Evolutionary conservation across 2,888 invertebrate genomes (phyloP).

Genomic region (Acronicta psi): DNA sequence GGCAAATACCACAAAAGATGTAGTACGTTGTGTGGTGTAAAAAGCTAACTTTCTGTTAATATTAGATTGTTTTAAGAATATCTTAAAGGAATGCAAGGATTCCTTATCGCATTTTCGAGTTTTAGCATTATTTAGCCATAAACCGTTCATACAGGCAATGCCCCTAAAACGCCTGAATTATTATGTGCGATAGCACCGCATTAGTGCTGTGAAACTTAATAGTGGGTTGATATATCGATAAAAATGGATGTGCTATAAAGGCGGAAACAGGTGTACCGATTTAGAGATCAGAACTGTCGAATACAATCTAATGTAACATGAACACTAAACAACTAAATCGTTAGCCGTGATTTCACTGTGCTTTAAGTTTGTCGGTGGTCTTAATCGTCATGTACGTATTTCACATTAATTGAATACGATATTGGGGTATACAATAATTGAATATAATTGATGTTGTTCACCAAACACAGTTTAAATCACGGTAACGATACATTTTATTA

Average conservation of each 20-base stretch:
- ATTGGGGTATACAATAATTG: slow-evolving; percentile 41
- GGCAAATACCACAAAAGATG: neutral
- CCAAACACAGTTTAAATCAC: slow-evolving; percentile 68
- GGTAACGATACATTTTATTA: slow-evolving; percentile 77
- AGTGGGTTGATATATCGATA: slow-evolving; percentile 75
- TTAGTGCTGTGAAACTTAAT: slow-evolving; percentile 61
- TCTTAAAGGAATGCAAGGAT: neutral
- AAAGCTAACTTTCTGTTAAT: neutral
- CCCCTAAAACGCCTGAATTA: slow-evolving; percentile 23
- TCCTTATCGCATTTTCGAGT: neutral
- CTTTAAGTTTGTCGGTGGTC: slow-evolving; percentile 18
- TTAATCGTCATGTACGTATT: slow-evolving; percentile 11
- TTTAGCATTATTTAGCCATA: slow-evolving; percentile 14
- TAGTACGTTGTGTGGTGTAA: neutral
- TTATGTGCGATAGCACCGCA: slow-evolving; percentile 55
- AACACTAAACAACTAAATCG: slow-evolving; percentile 87
- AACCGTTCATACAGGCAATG: slow-evolving; percentile 27
- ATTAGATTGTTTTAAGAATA: neutral
- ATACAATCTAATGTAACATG: slow-evolving; percentile 87
- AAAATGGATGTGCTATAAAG: slow-evolving; percentile 74
- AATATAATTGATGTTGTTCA: slow-evolving; percentile 41
- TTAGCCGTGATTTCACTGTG: slow-evolving; percentile 75
- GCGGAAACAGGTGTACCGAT: slow-evolving; percentile 79
- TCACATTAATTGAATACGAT: slow-evolving; percentile 26
- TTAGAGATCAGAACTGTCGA: slow-evolving; percentile 77